phyloP scores from a whole-genome alignment of 2,113 vertebrate genomes.

The Macroglossus sobrinus region DNA sequence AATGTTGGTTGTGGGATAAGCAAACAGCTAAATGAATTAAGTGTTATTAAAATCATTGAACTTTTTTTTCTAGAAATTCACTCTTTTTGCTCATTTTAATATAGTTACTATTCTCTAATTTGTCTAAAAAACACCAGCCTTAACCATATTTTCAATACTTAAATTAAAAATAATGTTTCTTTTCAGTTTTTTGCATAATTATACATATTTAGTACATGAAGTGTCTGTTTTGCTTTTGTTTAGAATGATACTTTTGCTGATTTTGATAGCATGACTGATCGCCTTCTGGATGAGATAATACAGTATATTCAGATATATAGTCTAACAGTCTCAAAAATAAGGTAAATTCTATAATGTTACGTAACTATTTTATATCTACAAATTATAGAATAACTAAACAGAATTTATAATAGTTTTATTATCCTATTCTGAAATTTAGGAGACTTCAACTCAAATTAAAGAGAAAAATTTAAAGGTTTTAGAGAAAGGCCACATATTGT shows the following conservation, averaged over 20 bases:
- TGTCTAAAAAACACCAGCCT: not conserved
- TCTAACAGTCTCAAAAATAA: slow-evolving; percentile 97
- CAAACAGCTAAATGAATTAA: not conserved
- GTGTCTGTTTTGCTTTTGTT: slow-evolving; percentile 74
- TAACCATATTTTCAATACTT: not conserved
- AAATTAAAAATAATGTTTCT: slow-evolving; percentile 28
- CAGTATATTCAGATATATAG: slow-evolving; percentile 99
- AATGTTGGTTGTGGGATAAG: not conserved
- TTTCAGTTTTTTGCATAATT: slow-evolving; percentile 37
- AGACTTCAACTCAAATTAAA: not conserved
- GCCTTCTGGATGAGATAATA: slow-evolving; percentile 97
- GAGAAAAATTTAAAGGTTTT: not conserved
- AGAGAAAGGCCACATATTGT: not conserved
- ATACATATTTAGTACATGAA: slow-evolving; percentile 60
- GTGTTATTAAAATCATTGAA: not conserved
- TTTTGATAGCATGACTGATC: slow-evolving; percentile 99
- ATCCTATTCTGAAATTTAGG: slow-evolving; percentile 46
- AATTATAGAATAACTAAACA: slow-evolving; percentile 33
- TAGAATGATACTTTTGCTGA: slow-evolving; percentile 99
- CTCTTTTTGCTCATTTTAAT: slow-evolving; percentile 15
- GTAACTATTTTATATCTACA: slow-evolving; percentile 2
- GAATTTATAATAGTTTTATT: slow-evolving; percentile 24
- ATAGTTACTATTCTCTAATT: not conserved
- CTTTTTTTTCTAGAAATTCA: not conserved
- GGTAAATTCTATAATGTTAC: slow-evolving; percentile 82